Evolutionary conservation across 2,797 vertebrate genomes (phyloP).

Genomic region (Falco columbarius): DNA sequence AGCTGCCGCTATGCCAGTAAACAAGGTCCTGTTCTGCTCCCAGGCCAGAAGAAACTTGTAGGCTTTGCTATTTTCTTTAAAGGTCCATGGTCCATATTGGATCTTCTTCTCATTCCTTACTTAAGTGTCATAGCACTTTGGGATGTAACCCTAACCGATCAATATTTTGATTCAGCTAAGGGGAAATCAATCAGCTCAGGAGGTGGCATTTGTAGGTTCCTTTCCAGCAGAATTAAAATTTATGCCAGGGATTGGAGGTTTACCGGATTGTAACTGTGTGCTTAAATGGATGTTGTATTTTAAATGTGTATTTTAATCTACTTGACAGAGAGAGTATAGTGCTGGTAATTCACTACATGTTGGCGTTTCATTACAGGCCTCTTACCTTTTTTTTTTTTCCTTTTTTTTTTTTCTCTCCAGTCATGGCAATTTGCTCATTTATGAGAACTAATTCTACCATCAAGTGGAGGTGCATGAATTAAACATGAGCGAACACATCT

Average conservation of each 20-base stretch:
- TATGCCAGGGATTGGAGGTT: neutral
- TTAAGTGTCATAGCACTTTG: neutral
- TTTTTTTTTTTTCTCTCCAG: neutral
- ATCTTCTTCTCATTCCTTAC: neutral
- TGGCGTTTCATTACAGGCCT: neutral
- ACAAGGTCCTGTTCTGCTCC: neutral
- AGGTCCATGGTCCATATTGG: neutral
- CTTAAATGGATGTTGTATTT: neutral
- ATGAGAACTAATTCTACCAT: neutral
- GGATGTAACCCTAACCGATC: neutral
- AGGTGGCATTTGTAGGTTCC: neutral
- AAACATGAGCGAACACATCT: slow-evolving; percentile 23
- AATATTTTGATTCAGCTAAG: neutral
- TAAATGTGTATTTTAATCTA: neutral
- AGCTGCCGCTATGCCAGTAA: neutral
- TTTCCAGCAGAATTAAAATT: neutral
- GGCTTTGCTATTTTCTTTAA: neutral
- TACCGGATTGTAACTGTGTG: neutral
- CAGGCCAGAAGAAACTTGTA: neutral
- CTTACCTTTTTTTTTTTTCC: neutral
- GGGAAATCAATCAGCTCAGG: neutral
- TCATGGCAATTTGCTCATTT: neutral
- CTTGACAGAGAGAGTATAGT: neutral
- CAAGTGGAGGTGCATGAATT: neutral
- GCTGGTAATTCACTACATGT: neutral